Base-by-base conservation (phyloP, 2,797 vertebrate genomes). In the Pangasius mekongensis region DNA sequence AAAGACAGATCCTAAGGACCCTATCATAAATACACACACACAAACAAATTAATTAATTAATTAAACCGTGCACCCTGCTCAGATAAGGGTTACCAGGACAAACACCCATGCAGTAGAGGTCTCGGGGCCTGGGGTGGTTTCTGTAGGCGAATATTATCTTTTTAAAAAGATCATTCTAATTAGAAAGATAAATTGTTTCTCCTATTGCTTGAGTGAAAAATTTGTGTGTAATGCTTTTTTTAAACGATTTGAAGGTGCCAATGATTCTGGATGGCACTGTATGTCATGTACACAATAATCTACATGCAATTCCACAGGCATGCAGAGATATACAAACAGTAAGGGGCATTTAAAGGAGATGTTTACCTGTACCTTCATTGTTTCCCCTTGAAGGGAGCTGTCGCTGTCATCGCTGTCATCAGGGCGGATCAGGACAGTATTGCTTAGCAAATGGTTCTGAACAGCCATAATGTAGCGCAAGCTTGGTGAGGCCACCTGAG, bases 331-430 rank as follows among this genome's bases (percentile, higher is more conserved):
- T 20, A 39, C 56, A 66, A 91, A 81, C 93, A 93, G 93, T 93
- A 92, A 95, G 96, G 97, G 96, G 94, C 96, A 97, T 94, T 94
- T 97, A 98, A 98, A 97, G 95, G 97, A 95, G 97, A 96, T 98
- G 97, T 98, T 99, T 99, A 99, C 98, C 98, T 99, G 98, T 99
- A 99, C 99, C 99, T 99, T 99, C 97, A 99, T 98, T 98, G 99
- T 99, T 97, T 99, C 99, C 97, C 98, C 99, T 95, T 99, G 98
- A 94, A 99, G 97, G 97, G 99, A 99, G 97, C 93, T 98, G 97
- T 99, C 99, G 95, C 99, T 99, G 96, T 99, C 98, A 90, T 99
- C 99, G 14, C 92, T 97, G 89, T 99, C 98, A 92, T 99, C 98
- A 14, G 99, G 98, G 91, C 97, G 98, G 94, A 99, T 98, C 93